Conservation (phyloP, 2,888 invertebrate species). For the Malthinus seriepunctatus region DNA sequence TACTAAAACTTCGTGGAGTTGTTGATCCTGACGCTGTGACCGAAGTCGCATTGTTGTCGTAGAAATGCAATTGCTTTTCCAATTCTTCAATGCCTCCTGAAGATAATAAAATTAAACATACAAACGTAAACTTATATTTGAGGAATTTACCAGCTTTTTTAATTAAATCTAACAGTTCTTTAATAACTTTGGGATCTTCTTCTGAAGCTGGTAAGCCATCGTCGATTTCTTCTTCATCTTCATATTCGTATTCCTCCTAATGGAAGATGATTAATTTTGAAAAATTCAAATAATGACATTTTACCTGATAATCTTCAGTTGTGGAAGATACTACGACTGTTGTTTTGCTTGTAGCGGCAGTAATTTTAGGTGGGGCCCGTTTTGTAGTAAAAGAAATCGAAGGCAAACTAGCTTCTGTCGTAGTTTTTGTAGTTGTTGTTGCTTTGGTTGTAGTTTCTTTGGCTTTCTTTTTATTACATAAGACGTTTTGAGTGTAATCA, state of each 20-base stretch:
- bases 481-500: slow-evolving; percentile 87
- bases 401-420: slow-evolving; percentile 48
- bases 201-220: slow-evolving; percentile 57
- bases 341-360: slow-evolving; percentile 51
- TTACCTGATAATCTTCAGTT: slow-evolving; percentile 45
- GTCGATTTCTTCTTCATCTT: slow-evolving; percentile 57
- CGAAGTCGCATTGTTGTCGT: slow-evolving; percentile 59
- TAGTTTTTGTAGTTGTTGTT: slow-evolving; percentile 56
- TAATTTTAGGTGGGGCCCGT: slow-evolving; percentile 49
- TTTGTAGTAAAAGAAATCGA: slow-evolving; percentile 37
- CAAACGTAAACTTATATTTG: background rate
- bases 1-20: slow-evolving; percentile 71
- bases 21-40: slow-evolving; percentile 55
- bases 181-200: slow-evolving; percentile 77
- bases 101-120: slow-evolving; percentile 2
- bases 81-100: slow-evolving; percentile 83
- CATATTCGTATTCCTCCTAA: slow-evolving; percentile 52
- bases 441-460: slow-evolving; percentile 57
- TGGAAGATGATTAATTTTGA: background rate
- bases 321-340: slow-evolving; percentile 48
- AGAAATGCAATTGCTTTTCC: slow-evolving; percentile 72
- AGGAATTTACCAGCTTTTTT: slow-evolving; percentile 73
- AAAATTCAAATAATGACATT: slow-evolving; percentile 6
- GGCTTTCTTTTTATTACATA: slow-evolving; percentile 69
- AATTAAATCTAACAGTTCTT: slow-evolving; percentile 81